Conservation (phyloP, 2,797 vertebrate species). For the Pseudochirops corinnae region DNA sequence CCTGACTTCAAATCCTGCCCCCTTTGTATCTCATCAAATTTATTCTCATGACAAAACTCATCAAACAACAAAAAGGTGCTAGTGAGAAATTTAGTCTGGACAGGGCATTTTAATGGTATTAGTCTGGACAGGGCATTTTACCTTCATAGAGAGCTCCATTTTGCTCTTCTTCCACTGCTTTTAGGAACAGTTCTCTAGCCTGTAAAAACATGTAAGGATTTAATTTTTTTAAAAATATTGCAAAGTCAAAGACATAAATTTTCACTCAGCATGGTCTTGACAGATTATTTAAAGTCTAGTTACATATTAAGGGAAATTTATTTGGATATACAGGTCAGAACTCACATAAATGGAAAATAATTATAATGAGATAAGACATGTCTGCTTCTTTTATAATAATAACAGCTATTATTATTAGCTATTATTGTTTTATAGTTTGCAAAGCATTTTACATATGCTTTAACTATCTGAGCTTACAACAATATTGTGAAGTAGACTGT, state of each 20-base stretch:
- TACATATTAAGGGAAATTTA: constrained; percentile 8
- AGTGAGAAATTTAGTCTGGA: background rate
- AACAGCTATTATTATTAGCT: background rate
- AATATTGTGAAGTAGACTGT: background rate
- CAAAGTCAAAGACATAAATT: background rate
- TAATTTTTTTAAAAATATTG: background rate
- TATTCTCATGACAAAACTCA: background rate
- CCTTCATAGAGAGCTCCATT: constrained; percentile 98
- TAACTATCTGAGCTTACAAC: background rate
- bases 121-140: constrained; percentile 72
- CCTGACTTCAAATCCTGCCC: background rate
- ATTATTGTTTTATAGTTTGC: background rate
- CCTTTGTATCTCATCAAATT: background rate
- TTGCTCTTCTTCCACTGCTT: constrained; percentile 96
- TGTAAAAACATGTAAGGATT: constrained; percentile 80
- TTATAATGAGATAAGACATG: background rate
- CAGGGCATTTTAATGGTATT: constrained; percentile 72
- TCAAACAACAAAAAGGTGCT: background rate
- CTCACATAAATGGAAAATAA: background rate
- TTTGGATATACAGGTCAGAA: background rate
- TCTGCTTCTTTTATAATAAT: background rate
- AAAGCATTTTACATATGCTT: background rate
- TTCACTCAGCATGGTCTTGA: constrained; percentile 1
- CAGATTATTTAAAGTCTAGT: constrained; percentile 14
- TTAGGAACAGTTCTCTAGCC: constrained; percentile 97